Evolutionary conservation across 1,140 invertebrate species (phyloP), one percentile per base, ranked within the genome.

Genomic region (Caenorhabditis latens): DNA sequence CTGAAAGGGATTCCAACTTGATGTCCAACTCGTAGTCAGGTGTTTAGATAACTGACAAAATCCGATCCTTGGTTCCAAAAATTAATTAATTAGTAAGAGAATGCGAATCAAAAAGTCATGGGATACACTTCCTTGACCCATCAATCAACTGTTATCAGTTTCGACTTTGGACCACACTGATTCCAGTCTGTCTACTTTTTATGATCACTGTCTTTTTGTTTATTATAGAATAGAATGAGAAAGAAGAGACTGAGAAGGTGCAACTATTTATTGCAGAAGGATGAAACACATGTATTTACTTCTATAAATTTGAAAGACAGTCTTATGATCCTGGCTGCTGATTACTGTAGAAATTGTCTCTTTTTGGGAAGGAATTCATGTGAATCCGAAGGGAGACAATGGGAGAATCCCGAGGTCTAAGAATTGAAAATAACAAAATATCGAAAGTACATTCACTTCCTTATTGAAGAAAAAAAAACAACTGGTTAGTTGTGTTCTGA

Each of bases 91-190:
- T 9, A 61, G 14, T 61, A n/a, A n/a, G 42, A 71, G 24, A 71
- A 46, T 71, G 9, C 4, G 32, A 24, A 71, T 71, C 65, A 71
- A 71, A 71, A 71, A 71, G 65, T 71, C 65, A 71, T 71, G 65
- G 65, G 65, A 71, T 71, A 43, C 21, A 71, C 65, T 71, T 71
- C 65, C 65, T 71, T 71, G 16, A 71, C 65, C 40, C 8, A 71
- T 71, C 65, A 71, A 71, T 71, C 65, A 71, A 63, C 11, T 71
- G 42, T 6, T 71, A 43, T 71, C 65, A 71, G 21, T 32, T 14
- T 71, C 65, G 65, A 71, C 65, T 71, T 71, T 71, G 65, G 65
- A 71, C 65, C 65, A 71, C 65, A 71, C 65, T 71, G 40, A 71
- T 71, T 71, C 65, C 65, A 71, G 21, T 71, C 14, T 71, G 65